phyloP scores from a whole-genome alignment of 2,113 vertebrate genomes.

The Poecile atricapillus region DNA sequence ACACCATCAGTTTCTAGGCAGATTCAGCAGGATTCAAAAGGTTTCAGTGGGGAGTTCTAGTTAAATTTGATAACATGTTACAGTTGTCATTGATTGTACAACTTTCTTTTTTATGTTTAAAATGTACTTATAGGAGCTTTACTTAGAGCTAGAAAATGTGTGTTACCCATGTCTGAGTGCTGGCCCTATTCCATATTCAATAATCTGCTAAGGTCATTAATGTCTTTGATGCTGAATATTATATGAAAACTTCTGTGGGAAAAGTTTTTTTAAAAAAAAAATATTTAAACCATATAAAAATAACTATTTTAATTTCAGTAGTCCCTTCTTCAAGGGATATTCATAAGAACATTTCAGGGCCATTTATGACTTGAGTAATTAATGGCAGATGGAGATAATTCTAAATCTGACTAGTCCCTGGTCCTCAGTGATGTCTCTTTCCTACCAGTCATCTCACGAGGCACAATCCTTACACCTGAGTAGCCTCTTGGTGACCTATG shows the following conservation, averaged over 20 bases:
- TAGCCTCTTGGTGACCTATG: background rate
- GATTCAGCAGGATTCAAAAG: background rate
- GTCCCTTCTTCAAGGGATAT: background rate
- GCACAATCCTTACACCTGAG: background rate
- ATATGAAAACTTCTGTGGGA: background rate
- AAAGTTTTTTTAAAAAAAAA: background rate
- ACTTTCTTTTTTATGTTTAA: conserved; percentile 8
- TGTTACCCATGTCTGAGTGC: conserved; percentile 25
- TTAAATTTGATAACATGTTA: conserved; percentile 10
- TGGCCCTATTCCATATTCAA: conserved; percentile 63
- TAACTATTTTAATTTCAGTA: background rate
- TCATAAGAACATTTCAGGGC: background rate
- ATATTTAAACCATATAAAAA: background rate
- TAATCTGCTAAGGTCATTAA: conserved; percentile 68
- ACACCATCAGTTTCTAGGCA: background rate
- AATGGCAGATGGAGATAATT: background rate
- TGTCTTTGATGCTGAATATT: conserved; percentile 36
- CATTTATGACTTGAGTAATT: background rate
- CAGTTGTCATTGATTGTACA: background rate
- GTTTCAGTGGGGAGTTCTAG: conserved; percentile 1
- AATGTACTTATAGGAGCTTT: conserved; percentile 18
- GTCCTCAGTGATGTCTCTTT: background rate
- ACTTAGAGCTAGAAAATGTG: conserved; percentile 51
- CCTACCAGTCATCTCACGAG: background rate
- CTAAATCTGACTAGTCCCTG: background rate